These are phyloP conservation scores for Pangasius mekongensis DNA, from an alignment of 2,797 vertebrate species.

Conservation along the genomic window DNA sequence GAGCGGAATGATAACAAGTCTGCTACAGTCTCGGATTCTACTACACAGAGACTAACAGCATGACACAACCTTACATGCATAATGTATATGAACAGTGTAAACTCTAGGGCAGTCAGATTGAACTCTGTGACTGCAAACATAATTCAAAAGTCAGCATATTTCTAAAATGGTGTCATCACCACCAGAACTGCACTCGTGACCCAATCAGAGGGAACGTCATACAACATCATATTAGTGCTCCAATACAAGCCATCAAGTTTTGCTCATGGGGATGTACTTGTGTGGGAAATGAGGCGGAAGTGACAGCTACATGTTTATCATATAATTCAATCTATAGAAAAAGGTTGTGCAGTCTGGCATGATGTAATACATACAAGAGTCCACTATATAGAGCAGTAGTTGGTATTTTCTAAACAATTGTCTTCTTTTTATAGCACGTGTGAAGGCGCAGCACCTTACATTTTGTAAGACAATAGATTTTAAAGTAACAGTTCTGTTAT, in stretches of 20 bases:
- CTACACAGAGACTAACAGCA: background rate
- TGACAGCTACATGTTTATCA: background rate
- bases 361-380: background rate
- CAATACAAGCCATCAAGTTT: background rate
- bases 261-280: background rate
- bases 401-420: background rate
- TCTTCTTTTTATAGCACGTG: background rate
- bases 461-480: background rate
- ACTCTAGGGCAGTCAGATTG: background rate
- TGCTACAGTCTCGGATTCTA: background rate
- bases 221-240: background rate
- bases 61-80: background rate
- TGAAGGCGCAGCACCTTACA: background rate
- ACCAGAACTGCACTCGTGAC: background rate
- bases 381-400: no score
- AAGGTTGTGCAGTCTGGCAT: background rate
- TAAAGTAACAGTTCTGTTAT: background rate
- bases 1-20: conserved; percentile 33
- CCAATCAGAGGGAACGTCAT: background rate
- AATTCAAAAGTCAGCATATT: background rate
- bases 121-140: background rate
- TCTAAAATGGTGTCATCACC: conserved; percentile 7
- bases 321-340: background rate
- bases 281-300: background rate
- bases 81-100: background rate